phyloP scores from a whole-genome alignment of 2,888 invertebrate species.

The Phortica okadai region DNA sequence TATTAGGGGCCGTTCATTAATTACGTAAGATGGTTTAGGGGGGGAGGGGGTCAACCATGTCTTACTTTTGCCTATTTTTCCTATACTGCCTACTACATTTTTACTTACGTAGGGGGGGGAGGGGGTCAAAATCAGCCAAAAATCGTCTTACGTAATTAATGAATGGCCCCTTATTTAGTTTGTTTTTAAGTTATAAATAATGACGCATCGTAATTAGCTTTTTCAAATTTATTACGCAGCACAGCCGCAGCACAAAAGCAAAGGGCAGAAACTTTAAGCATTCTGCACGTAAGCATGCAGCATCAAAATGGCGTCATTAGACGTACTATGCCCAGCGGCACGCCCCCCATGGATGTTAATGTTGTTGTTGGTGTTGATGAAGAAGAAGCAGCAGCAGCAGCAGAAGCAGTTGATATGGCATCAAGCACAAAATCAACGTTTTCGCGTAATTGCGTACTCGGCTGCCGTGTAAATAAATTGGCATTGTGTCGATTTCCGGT shows the following conservation, averaged over 20 bases:
- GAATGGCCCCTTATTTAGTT: too few relatives aligned
- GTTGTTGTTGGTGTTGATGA: slow-evolving; percentile 48
- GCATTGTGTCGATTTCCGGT: slow-evolving; percentile 69
- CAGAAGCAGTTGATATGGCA: slow-evolving; percentile 2
- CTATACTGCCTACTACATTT: too few relatives aligned
- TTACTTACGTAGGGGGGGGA: too few relatives aligned
- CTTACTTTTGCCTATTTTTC: too few relatives aligned
- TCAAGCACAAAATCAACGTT: not conserved
- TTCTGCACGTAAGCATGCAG: not conserved
- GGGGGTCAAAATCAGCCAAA: too few relatives aligned
- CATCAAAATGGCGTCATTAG: slow-evolving; percentile 13
- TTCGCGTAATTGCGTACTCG: slow-evolving; percentile 63
- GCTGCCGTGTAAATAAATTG: slow-evolving; percentile 56
- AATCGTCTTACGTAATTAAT: too few relatives aligned
- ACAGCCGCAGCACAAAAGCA: too few relatives aligned
- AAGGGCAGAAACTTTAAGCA: not conserved
- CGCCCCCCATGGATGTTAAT: slow-evolving; percentile 44
- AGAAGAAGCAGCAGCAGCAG: slow-evolving; percentile 8
- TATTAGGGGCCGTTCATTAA: too few relatives aligned
- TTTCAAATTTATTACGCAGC: too few relatives aligned
- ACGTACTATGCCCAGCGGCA: not conserved
- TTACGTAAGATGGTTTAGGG: too few relatives aligned
- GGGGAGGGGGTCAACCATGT: too few relatives aligned
- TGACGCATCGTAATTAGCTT: not conserved
- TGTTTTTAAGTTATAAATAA: not conserved